phyloP scores from a whole-genome alignment of 2,113 vertebrate genomes.

The Dicerorhinus sumatrensis region DNA sequence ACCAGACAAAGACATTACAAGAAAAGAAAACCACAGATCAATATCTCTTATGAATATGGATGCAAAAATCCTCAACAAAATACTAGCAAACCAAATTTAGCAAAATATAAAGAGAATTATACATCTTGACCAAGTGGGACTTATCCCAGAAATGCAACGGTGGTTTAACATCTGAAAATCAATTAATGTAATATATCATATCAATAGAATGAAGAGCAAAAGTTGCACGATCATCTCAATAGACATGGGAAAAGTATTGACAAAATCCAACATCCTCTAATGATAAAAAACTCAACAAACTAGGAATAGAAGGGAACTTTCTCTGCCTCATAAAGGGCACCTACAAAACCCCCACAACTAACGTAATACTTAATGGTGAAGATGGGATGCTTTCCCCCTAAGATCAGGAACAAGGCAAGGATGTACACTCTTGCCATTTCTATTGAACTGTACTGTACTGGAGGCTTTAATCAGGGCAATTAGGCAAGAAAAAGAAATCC shows the following conservation, averaged over 20 bases:
- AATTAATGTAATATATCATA: neutral
- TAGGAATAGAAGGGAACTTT: neutral
- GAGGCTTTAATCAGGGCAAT: neutral
- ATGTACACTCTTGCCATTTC: neutral
- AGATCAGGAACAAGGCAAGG: neutral
- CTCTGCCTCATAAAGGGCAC: neutral
- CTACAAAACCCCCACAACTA: neutral
- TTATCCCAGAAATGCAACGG: neutral
- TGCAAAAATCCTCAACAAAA: neutral
- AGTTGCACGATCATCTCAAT: neutral
- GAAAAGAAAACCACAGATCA: neutral
- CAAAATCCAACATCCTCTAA: neutral
- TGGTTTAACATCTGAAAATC: neutral
- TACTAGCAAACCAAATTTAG: neutral
- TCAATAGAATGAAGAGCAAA: neutral
- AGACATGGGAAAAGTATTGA: neutral
- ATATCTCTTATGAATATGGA: neutral
- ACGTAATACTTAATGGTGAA: neutral
- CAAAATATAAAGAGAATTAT: neutral
- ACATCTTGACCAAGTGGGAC: neutral
- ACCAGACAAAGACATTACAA: neutral
- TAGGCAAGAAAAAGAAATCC: neutral
- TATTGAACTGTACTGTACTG: neutral
- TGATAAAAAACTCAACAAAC: neutral
- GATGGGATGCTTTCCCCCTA: neutral